These are phyloP conservation scores for Capitella teleta DNA, from an alignment of 1,140 invertebrate genomes.

Conservation along the genomic window DNA sequence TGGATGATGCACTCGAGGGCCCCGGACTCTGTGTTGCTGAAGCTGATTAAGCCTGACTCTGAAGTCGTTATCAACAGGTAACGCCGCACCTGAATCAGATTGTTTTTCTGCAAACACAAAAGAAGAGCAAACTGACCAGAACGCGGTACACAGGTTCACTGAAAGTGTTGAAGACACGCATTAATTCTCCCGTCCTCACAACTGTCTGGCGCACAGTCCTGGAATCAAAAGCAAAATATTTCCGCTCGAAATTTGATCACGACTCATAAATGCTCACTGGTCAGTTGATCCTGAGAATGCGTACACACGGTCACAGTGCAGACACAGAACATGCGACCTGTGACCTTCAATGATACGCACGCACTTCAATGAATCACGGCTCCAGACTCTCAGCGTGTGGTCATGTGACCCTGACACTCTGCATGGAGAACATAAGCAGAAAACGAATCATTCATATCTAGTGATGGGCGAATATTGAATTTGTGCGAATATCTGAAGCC, in stretches of 20 bases:
- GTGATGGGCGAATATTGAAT: too few species aligned
- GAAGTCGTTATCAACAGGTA: too few species aligned
- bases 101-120: too few species aligned
- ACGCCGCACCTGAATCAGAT: too few species aligned
- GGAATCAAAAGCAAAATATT: conserved; percentile 10
- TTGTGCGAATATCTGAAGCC: too few species aligned
- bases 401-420: conserved; percentile 26
- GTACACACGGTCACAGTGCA: conserved; percentile 6
- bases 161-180: conserved; percentile 17
- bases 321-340: conserved; percentile 16
- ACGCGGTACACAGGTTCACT: conserved; percentile 16
- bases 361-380: conserved; percentile 18
- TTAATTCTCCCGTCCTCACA: conserved; percentile 17
- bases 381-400: conserved; percentile 23
- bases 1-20: too few species aligned
- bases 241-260: too few species aligned
- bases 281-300: too few species aligned
- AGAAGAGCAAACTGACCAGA: conserved; percentile 22
- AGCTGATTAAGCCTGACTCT: too few species aligned
- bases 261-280: too few species aligned
- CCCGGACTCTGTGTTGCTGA: too few species aligned
- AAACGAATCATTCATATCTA: neutral
- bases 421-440: conserved; percentile 9
- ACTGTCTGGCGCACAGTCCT: conserved; percentile 21
- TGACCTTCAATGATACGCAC: conserved; percentile 21